Conservation (phyloP, 2,113 vertebrate genomes). For the Labrus mixtus region DNA sequence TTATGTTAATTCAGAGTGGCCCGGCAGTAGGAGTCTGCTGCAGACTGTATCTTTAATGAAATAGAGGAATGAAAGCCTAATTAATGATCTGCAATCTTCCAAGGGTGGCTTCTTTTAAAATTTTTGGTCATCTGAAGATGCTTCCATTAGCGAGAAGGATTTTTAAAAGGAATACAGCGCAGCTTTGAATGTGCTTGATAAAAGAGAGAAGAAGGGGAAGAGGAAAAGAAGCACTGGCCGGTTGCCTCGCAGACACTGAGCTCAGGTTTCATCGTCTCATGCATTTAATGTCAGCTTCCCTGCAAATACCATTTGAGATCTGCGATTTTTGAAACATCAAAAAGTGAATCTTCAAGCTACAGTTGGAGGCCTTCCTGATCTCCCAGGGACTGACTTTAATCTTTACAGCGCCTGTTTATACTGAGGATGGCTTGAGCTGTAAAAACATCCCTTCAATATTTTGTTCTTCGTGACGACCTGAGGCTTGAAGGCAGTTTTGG, state of each 20-base stretch:
- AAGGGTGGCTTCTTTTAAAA: constrained; percentile 53
- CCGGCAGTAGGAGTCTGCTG: constrained; percentile 13
- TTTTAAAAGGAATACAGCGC: constrained; percentile 14
- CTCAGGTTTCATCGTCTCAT: constrained; percentile 39
- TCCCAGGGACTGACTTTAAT: constrained; percentile 74
- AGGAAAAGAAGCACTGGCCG: constrained; percentile 4
- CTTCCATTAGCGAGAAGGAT: constrained; percentile 22
- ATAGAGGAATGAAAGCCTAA: constrained; percentile 63
- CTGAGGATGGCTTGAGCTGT: constrained; percentile 58
- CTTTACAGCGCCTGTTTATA: constrained; percentile 62
- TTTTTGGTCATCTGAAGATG: constrained; percentile 27
- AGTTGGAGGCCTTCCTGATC: constrained; percentile 64
- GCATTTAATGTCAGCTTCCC: constrained; percentile 66
- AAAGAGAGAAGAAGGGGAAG: constrained; percentile 6
- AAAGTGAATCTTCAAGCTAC: constrained; percentile 64
- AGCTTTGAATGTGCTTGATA: neutral
- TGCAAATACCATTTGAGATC: constrained; percentile 67
- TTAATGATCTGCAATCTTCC: constrained; percentile 59
- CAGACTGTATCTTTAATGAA: constrained; percentile 59
- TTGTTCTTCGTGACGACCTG: constrained; percentile 59
- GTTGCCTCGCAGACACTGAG: constrained; percentile 43
- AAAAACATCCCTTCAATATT: constrained; percentile 54
- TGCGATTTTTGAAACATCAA: constrained; percentile 65
- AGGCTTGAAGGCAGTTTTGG: constrained; percentile 54
- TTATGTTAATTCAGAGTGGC: constrained; percentile 64